phyloP scores from a whole-genome alignment of 2,113 vertebrate species.

The Erythrocercus mccallii region DNA sequence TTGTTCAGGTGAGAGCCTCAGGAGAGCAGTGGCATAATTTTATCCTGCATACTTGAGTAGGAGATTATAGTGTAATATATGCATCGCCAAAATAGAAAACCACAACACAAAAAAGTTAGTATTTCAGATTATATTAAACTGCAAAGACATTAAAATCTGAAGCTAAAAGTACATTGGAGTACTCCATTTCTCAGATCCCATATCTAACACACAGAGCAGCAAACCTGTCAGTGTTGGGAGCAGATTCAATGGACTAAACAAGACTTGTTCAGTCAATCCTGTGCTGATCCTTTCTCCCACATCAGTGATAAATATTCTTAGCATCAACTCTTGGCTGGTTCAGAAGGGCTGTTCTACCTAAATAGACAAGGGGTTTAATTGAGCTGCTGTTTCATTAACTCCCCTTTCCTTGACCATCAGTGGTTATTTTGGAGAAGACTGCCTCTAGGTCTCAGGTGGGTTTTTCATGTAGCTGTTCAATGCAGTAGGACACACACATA shows the following conservation, averaged over 20 bases:
- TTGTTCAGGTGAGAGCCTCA: background rate
- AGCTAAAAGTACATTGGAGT: background rate
- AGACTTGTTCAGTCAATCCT: background rate
- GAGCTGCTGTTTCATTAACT: background rate
- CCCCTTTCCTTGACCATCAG: background rate
- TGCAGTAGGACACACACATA: background rate
- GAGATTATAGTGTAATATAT: background rate
- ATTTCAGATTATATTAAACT: background rate
- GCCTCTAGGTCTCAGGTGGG: background rate
- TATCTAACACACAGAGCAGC: rapidly evolving
- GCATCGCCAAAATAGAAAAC: background rate
- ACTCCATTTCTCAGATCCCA: background rate
- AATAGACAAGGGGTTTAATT: background rate
- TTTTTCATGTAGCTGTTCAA: background rate
- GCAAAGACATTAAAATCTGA: background rate
- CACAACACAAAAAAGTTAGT: background rate
- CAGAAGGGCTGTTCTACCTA: background rate
- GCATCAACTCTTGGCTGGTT: background rate
- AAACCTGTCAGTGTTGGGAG: background rate
- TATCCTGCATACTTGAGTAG: background rate
- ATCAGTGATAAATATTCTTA: background rate
- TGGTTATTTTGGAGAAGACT: background rate
- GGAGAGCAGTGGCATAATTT: background rate
- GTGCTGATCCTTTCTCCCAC: background rate
- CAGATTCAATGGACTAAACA: background rate